Evolutionary conservation across 2,113 vertebrate species (phyloP), one percentile per base, ranked within the genome.

Genomic region (Phalacrocorax pelagicus): DNA sequence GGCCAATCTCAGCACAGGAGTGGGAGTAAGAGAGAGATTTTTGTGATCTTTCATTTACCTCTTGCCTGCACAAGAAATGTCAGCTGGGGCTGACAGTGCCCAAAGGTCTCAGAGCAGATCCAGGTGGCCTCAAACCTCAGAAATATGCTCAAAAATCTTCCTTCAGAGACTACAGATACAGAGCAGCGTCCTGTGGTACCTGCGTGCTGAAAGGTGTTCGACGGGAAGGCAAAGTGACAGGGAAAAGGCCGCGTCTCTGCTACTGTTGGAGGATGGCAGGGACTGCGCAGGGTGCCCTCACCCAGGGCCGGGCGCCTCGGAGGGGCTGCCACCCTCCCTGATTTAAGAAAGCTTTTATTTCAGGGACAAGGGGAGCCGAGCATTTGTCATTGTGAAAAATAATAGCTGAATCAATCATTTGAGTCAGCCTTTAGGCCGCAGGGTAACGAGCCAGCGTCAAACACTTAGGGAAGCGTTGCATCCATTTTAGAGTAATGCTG

Each of bases 211-310:
- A 44, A 38, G 42, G 24, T 23, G 44, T 21, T 15, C 0, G 3
- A 12, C 0, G 5, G 40, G 30, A 54, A 49, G 83, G 75, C 1
- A 0, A 61, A 62, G 90, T 47, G 66, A 79, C 40, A 72, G 46
- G 66, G 59, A 32, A 47, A 65, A 78, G 73, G 91, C 59, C 52
- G 32, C 1, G 0, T 47, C 65, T 55, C 80, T 44, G 80, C 67
- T 34, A 42, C 46, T 2, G 78, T 0, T 3, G 18, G 57, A 49
- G 17, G 30, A 10, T 6, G 11, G 29, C 14, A 12, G 24, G 3
- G 24, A 11, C 30, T 9, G 18, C 1, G 0, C 40, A 1, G 4
- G 51, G 38, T 34, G 27, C 27, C n/a, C 40, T 78, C 9, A 2
- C 19, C 34, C 38, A 15, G 55, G 9, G 9, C 49, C 2, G 1